Conservation (phyloP, 2,113 vertebrate genomes). For the Rhynchomys soricoides region DNA sequence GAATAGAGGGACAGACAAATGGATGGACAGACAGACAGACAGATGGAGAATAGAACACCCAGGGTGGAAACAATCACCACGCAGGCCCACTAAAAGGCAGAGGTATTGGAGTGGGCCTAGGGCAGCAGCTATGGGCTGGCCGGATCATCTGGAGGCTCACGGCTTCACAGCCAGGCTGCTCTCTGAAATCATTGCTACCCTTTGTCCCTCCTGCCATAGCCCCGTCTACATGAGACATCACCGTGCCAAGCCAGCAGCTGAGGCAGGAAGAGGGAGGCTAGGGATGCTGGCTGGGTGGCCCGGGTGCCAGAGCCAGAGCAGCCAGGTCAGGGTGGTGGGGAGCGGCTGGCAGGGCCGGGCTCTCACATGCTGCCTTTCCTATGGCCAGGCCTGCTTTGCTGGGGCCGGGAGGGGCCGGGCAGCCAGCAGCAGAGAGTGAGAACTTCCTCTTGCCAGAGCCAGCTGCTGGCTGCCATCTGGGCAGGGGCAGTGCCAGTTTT, state of each 20-base stretch:
- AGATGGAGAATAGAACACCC: fast-evolving
- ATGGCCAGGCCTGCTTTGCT: constrained; percentile 56
- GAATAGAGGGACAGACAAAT: too few species aligned
- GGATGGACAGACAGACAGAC: too few species aligned
- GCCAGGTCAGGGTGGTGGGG: constrained; percentile 58
- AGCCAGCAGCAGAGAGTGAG: constrained; percentile 75
- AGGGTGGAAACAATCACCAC: fast-evolving
- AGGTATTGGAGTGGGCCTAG: neutral
- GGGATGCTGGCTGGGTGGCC: constrained; percentile 12
- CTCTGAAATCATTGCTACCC: neutral
- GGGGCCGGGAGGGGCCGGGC: constrained; percentile 67
- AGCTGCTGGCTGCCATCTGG: constrained; percentile 83
- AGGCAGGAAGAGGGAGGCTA: constrained; percentile 70
- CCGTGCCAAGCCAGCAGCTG: constrained; percentile 65
- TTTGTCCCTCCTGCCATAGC: constrained; percentile 21
- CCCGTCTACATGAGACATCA: constrained; percentile 73
- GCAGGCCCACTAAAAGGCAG: neutral
- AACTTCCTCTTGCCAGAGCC: constrained; percentile 76
- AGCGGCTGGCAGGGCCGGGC: constrained; percentile 44
- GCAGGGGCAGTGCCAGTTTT: constrained; percentile 78
- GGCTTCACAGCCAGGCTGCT: neutral
- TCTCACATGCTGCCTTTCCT: constrained; percentile 57
- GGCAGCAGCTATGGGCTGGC: neutral
- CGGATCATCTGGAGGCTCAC: neutral
- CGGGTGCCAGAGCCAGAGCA: constrained; percentile 42